phyloP scores from a whole-genome alignment of 2,888 invertebrate species.

The Teleogryllus oceanicus region DNA sequence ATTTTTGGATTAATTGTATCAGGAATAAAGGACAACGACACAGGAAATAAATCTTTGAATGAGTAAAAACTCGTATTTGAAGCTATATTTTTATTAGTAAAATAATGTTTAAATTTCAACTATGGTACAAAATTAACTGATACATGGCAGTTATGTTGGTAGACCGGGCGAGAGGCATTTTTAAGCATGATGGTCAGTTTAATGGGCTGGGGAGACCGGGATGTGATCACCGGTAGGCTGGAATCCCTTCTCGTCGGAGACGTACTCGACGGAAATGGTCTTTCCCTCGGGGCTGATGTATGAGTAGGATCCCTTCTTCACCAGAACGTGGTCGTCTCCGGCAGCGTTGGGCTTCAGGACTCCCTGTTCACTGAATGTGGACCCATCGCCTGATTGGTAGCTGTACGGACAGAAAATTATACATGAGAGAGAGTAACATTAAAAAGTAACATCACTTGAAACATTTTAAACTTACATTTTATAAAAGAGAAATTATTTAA shows the following conservation, averaged over 20 bases:
- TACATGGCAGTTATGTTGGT: too few relatives aligned
- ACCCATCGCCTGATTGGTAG: neutral
- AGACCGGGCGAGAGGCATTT: neutral
- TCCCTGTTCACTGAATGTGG: neutral
- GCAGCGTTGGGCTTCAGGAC: slow-evolving; percentile 12
- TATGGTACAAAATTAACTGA: too few relatives aligned
- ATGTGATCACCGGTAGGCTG: neutral
- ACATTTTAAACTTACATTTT: neutral
- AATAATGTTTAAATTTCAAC: too few relatives aligned
- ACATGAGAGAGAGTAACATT: neutral
- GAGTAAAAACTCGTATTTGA: too few relatives aligned
- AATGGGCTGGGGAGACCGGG: neutral
- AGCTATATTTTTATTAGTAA: too few relatives aligned
- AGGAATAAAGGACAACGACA: too few relatives aligned
- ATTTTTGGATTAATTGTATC: too few relatives aligned
- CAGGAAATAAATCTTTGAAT: too few relatives aligned
- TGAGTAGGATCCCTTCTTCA: neutral
- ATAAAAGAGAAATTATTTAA: neutral
- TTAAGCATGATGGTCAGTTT: neutral
- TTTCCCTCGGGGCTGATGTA: neutral
- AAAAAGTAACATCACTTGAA: too few relatives aligned
- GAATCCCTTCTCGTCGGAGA: slow-evolving; percentile 12
- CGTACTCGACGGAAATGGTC: neutral
- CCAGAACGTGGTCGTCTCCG: neutral
- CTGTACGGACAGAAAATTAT: neutral